A percentile compares a stretch with the other conserved stretches of the same genome.
Evolutionary conservation across 2,888 invertebrate genomes (phyloP).

Genomic region (Galerucella calmariensis): DNA sequence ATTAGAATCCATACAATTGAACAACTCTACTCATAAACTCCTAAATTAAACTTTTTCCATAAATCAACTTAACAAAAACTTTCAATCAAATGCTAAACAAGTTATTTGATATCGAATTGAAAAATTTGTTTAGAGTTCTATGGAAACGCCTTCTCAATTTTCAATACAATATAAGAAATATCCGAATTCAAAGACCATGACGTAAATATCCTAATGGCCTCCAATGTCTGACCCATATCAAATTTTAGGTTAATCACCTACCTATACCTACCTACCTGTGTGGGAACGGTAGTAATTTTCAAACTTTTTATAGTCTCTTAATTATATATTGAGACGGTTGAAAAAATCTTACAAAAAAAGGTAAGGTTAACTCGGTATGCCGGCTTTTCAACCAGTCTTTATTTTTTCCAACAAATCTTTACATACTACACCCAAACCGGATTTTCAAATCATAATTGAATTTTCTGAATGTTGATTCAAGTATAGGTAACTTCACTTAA

Average conservation of each 20-base stretch:
- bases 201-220: conserved; percentile 23
- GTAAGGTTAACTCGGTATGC: conserved; percentile 1
- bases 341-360: conserved; percentile 8
- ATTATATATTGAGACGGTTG: conserved; percentile 14
- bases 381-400: conserved; percentile 4
- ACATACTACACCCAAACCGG: not conserved
- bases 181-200: conserved; percentile 26
- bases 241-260: conserved; percentile 35
- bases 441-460: not conserved
- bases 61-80: conserved; percentile 1
- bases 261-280: conserved; percentile 32
- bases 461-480: not conserved
- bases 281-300: conserved; percentile 41
- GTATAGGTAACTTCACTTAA: too few relatives aligned
- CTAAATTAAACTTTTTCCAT: not conserved
- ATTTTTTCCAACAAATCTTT: not conserved
- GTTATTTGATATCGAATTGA: conserved; percentile 24
- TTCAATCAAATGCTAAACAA: conserved; percentile 20
- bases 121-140: conserved; percentile 18
- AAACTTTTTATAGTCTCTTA: conserved; percentile 27
- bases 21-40: not conserved
- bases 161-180: conserved; percentile 23
- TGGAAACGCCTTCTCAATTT: conserved; percentile 17
- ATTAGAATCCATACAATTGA: not conserved
- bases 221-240: conserved; percentile 41